Percentiles rank a stretch among this genome's conserved stretches.
phyloP scores from a whole-genome alignment of 1,140 invertebrate genomes.

The Chlorops oryzae region DNA sequence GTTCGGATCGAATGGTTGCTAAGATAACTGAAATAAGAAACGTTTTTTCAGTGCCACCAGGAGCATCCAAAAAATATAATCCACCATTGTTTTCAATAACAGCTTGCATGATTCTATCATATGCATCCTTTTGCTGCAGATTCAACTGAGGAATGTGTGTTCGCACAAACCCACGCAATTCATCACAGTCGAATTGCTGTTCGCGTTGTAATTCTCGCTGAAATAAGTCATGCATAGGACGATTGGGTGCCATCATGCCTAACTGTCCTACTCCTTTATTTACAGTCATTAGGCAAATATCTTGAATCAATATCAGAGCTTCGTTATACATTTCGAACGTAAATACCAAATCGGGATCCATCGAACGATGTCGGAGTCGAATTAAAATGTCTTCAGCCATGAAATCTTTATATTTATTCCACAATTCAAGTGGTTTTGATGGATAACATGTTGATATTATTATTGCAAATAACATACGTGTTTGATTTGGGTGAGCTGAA shows the following conservation, averaged over 20 bases:
- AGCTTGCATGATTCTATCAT: constrained; percentile 19
- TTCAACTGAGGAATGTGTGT: constrained; percentile 13
- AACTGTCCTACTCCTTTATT: not conserved
- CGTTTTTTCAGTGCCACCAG: constrained; percentile 41
- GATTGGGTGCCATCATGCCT: not conserved
- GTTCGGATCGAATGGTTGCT: constrained; percentile 29
- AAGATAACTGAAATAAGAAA: constrained; percentile 47
- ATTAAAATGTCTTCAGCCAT: no score
- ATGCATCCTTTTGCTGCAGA: constrained; percentile 17
- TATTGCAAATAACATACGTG: constrained; percentile 44
- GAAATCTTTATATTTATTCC: no score
- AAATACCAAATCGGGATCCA: no score
- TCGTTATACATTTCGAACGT: constrained; percentile 3
- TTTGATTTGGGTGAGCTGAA: constrained; percentile 31
- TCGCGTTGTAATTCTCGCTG: constrained; percentile 13
- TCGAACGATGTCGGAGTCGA: no score
- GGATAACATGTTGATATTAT: constrained; percentile 30
- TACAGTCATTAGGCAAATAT: no score
- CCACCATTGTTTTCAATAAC: constrained; percentile 16
- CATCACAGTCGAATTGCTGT: constrained; percentile 21
- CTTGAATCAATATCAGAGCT: not conserved
- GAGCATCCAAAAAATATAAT: constrained; percentile 32
- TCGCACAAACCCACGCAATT: constrained; percentile 14
- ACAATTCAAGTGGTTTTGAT: no score
- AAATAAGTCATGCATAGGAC: not conserved